A percentile compares a stretch with the other conserved stretches of the same genome.
Evolutionary conservation across 2,888 invertebrate genomes (phyloP).

Genomic region (Pyrocoelia pectoralis): DNA sequence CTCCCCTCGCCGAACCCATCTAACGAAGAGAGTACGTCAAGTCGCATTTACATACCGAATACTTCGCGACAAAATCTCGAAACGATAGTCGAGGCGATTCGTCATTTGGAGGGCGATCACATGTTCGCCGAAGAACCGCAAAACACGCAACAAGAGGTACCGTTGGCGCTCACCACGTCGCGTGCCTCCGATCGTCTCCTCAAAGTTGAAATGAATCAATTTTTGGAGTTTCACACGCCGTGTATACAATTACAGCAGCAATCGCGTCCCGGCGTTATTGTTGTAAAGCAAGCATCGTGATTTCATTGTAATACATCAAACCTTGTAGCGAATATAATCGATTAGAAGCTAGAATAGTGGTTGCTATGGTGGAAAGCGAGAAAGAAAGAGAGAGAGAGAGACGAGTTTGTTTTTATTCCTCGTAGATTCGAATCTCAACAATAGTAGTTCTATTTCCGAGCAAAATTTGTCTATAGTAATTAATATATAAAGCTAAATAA

Average conservation of each 20-base stretch:
- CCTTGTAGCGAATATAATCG: slow-evolving; percentile 37
- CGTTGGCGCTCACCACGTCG: slow-evolving; percentile 66
- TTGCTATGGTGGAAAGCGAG: background rate
- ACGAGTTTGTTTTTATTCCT: slow-evolving; percentile 28
- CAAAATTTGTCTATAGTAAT: slow-evolving; percentile 24
- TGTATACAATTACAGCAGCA: slow-evolving; percentile 65
- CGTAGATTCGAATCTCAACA: slow-evolving; percentile 33
- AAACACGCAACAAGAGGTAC: slow-evolving; percentile 61
- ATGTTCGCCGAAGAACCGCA: slow-evolving; percentile 80
- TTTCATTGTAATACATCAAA: slow-evolving; percentile 62
- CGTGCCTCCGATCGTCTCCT: slow-evolving; percentile 56
- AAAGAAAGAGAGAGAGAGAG: too few relatives aligned
- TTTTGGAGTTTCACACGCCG: slow-evolving; percentile 66
- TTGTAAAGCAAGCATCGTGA: slow-evolving; percentile 85
- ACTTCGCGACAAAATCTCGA: slow-evolving; percentile 94
- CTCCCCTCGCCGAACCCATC: slow-evolving; percentile 66
- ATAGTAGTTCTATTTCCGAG: slow-evolving; percentile 26
- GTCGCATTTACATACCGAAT: slow-evolving; percentile 68
- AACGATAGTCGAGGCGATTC: slow-evolving; percentile 98
- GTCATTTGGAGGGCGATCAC: slow-evolving; percentile 96
- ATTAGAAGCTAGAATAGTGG: background rate
- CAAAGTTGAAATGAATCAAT: slow-evolving; percentile 69
- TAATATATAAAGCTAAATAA: slow-evolving; percentile 15
- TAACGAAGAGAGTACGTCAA: slow-evolving; percentile 61
- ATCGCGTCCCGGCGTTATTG: slow-evolving; percentile 89